phyloP scores from a whole-genome alignment of 1,140 invertebrate species.

The Coptotermes formosanus region DNA sequence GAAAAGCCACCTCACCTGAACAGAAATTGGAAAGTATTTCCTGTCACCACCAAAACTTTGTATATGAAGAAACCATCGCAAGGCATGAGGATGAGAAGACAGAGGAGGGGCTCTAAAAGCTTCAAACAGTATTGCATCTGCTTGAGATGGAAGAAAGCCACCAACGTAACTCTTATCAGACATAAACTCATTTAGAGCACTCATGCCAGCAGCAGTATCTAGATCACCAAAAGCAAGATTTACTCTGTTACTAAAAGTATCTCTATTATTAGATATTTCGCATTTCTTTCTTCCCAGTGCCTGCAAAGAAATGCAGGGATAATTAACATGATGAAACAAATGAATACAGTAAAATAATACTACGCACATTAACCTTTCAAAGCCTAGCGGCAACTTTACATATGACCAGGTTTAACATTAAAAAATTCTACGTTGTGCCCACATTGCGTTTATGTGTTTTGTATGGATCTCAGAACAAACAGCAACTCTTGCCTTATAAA shows the following conservation, averaged over 20 bases:
- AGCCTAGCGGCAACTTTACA: too few relatives aligned
- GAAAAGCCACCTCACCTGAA: constrained; percentile 35
- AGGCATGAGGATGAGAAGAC: constrained; percentile 39
- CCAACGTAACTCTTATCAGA: constrained; percentile 41
- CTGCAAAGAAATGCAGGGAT: constrained; percentile 18
- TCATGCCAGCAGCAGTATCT: not conserved
- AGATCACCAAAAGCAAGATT: constrained; percentile 15
- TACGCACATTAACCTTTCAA: too few relatives aligned
- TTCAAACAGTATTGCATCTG: constrained; percentile 37
- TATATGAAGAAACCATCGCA: constrained; percentile 44
- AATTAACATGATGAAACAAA: not conserved
- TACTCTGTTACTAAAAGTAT: not conserved
- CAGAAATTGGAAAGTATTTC: constrained; percentile 33
- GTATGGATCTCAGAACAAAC: too few relatives aligned
- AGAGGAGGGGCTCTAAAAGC: constrained; percentile 28
- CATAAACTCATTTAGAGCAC: constrained; percentile 39
- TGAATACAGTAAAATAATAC: too few relatives aligned
- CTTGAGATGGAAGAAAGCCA: constrained; percentile 39
- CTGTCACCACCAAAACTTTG: constrained; percentile 34
- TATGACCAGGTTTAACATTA: too few relatives aligned
- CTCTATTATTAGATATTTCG: not conserved
- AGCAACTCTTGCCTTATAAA: too few relatives aligned
- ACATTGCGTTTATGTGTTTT: too few relatives aligned
- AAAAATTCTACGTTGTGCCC: too few relatives aligned
- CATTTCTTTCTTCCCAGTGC: not conserved